Evolutionary conservation across 2,113 vertebrate genomes (phyloP).

Genomic region (Mustela lutreola): DNA sequence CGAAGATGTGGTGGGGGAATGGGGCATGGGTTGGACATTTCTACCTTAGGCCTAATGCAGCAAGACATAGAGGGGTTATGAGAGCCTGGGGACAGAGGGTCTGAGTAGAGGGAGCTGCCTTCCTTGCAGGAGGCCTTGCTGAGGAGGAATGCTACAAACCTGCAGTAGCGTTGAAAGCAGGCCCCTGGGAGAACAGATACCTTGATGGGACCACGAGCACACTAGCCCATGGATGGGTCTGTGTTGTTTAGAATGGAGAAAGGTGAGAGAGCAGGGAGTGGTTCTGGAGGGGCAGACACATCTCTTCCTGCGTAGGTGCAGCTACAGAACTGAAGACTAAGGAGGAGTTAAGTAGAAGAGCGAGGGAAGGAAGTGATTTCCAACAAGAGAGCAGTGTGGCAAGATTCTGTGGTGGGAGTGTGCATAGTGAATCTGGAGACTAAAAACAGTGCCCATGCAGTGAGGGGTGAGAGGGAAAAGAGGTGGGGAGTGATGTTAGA

Average conservation of each 20-base stretch:
- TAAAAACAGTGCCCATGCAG: not conserved
- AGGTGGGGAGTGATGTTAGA: not conserved
- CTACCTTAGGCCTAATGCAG: not conserved
- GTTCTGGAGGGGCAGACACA: not conserved
- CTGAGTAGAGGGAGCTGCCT: not conserved
- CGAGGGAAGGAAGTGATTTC: not conserved
- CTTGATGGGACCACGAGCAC: not conserved
- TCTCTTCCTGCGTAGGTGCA: not conserved
- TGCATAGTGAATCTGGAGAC: not conserved
- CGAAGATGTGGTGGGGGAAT: not conserved
- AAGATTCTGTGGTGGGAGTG: not conserved
- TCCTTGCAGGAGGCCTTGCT: not conserved
- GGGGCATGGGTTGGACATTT: not conserved
- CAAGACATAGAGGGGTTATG: not conserved
- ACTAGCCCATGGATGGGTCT: not conserved
- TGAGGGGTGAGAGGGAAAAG: not conserved
- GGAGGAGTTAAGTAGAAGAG: not conserved
- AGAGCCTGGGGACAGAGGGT: not conserved
- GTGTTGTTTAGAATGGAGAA: not conserved
- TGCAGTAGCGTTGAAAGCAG: not conserved
- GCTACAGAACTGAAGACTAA: not conserved
- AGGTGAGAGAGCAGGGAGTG: not conserved
- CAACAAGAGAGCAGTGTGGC: not conserved
- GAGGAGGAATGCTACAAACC: not conserved
- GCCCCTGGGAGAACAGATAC: not conserved